Conservation (phyloP, 2,797 vertebrate genomes). For the Alca torda region DNA sequence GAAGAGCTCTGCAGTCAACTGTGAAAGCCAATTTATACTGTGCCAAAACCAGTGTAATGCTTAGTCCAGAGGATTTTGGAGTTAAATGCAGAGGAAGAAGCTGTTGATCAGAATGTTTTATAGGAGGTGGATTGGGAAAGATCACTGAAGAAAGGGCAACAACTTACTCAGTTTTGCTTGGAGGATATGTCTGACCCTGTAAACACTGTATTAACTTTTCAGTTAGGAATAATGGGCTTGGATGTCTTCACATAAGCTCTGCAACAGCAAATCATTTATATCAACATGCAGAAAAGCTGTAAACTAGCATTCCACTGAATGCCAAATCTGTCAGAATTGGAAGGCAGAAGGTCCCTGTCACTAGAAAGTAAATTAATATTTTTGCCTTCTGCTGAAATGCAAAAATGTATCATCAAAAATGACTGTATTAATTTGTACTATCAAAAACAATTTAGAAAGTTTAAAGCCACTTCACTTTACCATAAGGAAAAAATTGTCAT, state of each 20-base stretch:
- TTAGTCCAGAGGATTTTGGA: constrained; percentile 33
- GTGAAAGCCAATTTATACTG: constrained; percentile 52
- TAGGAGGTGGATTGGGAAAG: constrained; percentile 4
- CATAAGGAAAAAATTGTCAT: background rate
- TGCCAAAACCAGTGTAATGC: constrained; percentile 59
- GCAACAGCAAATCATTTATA: background rate
- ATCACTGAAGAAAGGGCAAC: background rate
- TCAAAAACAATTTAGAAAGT: background rate
- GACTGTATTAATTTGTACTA: background rate
- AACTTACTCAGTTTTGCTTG: background rate
- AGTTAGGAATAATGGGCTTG: background rate
- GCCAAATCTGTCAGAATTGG: background rate
- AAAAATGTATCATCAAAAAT: background rate
- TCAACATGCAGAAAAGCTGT: background rate
- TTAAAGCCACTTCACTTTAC: background rate
- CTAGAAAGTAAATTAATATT: background rate
- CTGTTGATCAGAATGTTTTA: constrained; percentile 17
- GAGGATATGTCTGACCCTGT: background rate
- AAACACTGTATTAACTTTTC: background rate
- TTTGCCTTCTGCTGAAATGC: background rate
- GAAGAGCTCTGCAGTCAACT: background rate
- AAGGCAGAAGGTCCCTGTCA: background rate
- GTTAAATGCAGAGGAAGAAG: constrained; percentile 48
- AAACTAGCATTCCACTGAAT: background rate
- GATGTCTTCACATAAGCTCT: background rate